phyloP scores from a whole-genome alignment of 2,888 invertebrate genomes.

The Allophyes oxyacanthae region DNA sequence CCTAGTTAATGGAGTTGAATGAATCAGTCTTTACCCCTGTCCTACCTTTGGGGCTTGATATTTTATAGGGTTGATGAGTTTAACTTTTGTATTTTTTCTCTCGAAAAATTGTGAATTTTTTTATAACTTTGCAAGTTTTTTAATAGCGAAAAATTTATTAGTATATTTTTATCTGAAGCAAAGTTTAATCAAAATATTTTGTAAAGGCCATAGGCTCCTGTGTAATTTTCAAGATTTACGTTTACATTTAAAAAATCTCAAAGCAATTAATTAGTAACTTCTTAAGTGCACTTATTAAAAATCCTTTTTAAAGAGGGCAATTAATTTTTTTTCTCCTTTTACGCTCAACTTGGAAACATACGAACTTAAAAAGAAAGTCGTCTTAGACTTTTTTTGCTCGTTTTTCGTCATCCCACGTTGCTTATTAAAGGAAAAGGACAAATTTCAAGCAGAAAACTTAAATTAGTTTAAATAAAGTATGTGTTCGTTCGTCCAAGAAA shows the following conservation, averaged over 20 bases:
- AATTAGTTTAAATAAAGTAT: constrained; percentile 30
- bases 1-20: constrained; percentile 69
- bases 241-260: constrained; percentile 10
- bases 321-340: constrained; percentile 53
- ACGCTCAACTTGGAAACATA: constrained; percentile 54
- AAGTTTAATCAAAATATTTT: no score
- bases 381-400: constrained; percentile 41
- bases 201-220: no score
- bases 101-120: no score
- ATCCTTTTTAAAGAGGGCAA: constrained; percentile 42
- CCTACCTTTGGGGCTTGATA: constrained; percentile 48
- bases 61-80: constrained; percentile 23
- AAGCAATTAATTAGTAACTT: constrained; percentile 36
- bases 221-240: constrained; percentile 13
- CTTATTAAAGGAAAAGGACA: constrained; percentile 48
- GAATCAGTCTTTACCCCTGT: constrained; percentile 46
- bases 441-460: constrained; percentile 32
- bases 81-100: constrained; percentile 3
- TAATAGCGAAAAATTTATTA: no score
- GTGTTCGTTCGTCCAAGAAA: constrained; percentile 14
- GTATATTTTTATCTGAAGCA: no score
- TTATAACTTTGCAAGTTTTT: no score
- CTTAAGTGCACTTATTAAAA: constrained; percentile 37
- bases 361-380: constrained; percentile 60
- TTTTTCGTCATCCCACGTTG: constrained; percentile 57